Evolutionary conservation across 2,113 vertebrate genomes (phyloP).

Genomic region (Ondatra zibethicus): DNA sequence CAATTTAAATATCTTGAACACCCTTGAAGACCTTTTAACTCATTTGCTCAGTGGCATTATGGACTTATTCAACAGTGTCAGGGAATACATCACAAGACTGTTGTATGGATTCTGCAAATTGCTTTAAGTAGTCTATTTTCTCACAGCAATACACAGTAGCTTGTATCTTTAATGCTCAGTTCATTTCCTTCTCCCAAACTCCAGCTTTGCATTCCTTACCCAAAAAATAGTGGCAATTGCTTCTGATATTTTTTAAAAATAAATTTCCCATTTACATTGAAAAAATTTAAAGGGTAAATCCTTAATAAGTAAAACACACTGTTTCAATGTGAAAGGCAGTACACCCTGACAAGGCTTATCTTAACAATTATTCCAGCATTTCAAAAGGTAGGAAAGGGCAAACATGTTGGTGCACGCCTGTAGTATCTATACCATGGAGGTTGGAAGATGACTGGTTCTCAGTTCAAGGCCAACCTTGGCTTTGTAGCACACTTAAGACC

Average conservation of each 20-base stretch:
- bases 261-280: not conserved
- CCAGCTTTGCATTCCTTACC: not conserved
- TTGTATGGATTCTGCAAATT: not conserved
- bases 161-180: not conserved
- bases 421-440: not conserved
- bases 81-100: not conserved
- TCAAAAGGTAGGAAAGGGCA: not conserved
- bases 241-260: not conserved
- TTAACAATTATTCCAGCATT: not conserved
- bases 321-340: not conserved
- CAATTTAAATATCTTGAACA: not conserved
- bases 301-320: slow-evolving; percentile 1
- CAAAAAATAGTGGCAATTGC: not conserved
- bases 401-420: not conserved
- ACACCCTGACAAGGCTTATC: not conserved
- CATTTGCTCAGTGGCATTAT: not conserved
- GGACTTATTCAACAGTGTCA: not conserved
- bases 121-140: not conserved
- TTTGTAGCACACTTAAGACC: not conserved
- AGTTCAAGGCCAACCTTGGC: not conserved
- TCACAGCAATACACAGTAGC: not conserved
- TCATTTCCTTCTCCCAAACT: no score
- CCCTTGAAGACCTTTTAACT: not conserved
- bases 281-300: not conserved
- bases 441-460: not conserved